A percentile compares a stretch with the other conserved stretches of the same genome.
Evolutionary conservation across 1,140 invertebrate species (phyloP).

Genomic region (Drosophila teissieri): DNA sequence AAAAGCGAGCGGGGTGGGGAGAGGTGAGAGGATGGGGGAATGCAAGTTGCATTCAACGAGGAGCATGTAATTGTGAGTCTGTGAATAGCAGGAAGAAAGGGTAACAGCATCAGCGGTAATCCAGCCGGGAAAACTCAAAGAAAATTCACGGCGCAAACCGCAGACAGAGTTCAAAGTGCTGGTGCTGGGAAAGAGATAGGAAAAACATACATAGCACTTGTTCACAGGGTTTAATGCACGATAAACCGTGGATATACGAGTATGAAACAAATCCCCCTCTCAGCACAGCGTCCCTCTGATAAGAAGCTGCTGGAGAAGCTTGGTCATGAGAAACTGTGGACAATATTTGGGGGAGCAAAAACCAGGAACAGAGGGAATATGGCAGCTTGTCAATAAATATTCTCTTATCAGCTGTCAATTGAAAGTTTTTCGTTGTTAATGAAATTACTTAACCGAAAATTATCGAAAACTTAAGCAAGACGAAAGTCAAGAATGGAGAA

Average conservation of each 20-base stretch:
- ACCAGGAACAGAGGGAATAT: neutral
- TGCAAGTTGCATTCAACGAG: slow-evolving; percentile 35
- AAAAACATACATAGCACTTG: slow-evolving; percentile 55
- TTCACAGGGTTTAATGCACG: slow-evolving; percentile 64
- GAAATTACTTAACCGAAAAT: slow-evolving; percentile 19
- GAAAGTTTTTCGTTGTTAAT: slow-evolving; percentile 33
- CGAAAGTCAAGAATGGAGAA: neutral
- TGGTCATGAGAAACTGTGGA: slow-evolving; percentile 25
- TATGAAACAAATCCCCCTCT: slow-evolving; percentile 3
- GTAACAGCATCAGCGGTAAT: slow-evolving; percentile 32
- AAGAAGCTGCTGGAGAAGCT: slow-evolving; percentile 29
- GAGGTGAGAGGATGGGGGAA: slow-evolving; percentile 1
- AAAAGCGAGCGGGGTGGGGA: slow-evolving; percentile 9
- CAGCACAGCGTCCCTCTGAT: slow-evolving; percentile 37
- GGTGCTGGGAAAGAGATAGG: slow-evolving; percentile 12
- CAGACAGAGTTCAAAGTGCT: slow-evolving; percentile 66
- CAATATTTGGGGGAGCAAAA: slow-evolving; percentile 20
- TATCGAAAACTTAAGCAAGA: neutral
- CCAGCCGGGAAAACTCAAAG: slow-evolving; percentile 20
- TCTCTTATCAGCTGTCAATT: slow-evolving; percentile 31
- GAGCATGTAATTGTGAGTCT: slow-evolving; percentile 44
- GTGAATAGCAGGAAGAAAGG: slow-evolving; percentile 49
- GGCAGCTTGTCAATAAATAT: slow-evolving; percentile 15
- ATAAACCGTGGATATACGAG: slow-evolving; percentile 45
- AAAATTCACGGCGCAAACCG: slow-evolving; percentile 39